These are phyloP conservation scores for Brachyptera putata DNA, from an alignment of 2,888 invertebrate genomes.

Conservation along the genomic window DNA sequence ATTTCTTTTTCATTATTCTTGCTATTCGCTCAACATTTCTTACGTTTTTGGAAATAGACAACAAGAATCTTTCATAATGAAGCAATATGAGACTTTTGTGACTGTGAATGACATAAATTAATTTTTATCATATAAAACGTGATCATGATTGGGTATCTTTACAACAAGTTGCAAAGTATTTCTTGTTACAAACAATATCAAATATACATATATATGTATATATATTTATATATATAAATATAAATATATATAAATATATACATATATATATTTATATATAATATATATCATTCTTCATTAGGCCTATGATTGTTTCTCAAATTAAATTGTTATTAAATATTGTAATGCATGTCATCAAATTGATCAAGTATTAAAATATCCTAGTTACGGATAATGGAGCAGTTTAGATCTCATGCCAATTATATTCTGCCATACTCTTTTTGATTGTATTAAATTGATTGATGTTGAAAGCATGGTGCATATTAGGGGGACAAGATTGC, in stretches of 20 bases:
- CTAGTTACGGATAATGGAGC: too few species aligned
- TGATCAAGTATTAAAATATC: too few species aligned
- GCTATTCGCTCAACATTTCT: slow-evolving; percentile 32
- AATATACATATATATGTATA: too few species aligned
- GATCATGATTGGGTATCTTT: background rate
- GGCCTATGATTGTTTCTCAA: slow-evolving; percentile 5
- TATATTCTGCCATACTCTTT: too few species aligned
- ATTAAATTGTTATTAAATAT: slow-evolving; percentile 6
- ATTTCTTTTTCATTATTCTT: slow-evolving; percentile 26
- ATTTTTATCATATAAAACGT: background rate
- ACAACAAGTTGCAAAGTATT: background rate
- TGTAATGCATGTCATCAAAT: too few species aligned
- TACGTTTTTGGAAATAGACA: slow-evolving; percentile 28
- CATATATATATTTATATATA: too few species aligned
- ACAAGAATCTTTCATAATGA: slow-evolving; percentile 30
- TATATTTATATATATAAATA: too few species aligned
- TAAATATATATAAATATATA: too few species aligned
- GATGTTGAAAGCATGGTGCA: too few species aligned
- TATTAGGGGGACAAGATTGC: too few species aligned
- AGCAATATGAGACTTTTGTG: slow-evolving; percentile 31
- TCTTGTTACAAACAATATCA: background rate
- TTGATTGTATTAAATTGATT: too few species aligned
- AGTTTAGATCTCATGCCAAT: too few species aligned
- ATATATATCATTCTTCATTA: slow-evolving; percentile 9
- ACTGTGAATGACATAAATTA: slow-evolving; percentile 25